Base-by-base conservation (phyloP, 2,888 invertebrate genomes). In the Leucophenga maculata region DNA sequence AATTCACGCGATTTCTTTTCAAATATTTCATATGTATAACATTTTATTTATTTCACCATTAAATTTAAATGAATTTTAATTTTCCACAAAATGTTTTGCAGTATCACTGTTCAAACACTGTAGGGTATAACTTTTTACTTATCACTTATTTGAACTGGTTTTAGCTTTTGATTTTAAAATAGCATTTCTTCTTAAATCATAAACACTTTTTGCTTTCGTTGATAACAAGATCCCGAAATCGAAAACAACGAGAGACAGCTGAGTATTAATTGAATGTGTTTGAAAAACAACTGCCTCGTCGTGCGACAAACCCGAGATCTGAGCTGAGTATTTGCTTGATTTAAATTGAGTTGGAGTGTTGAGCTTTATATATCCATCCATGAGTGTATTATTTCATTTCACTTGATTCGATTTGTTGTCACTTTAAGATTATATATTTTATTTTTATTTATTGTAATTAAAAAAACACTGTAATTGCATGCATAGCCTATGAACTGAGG, bases 271-370 rank as follows among this genome's bases (percentile, higher is more conserved):
- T 68, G 69, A 59, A 64, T 69, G 26, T 55, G n/a, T 60, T 66
- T 55, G 2, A 72, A 75, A 75, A 85, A 83, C 87, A 87, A 85
- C 82, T 87, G 86, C 78, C 86, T 84, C 83, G 77, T 83, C 87
- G 86, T 85, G 86, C 85, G 83, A 87, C 85, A 86, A 87, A 86
- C 87, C 86, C 86, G 85, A 87, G 87, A 88, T 88, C 88, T 86
- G 82, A 84, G 62, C 26, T 46, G 9, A 26, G 3, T 1, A 8
- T 39, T 39, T 39, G 3, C 4, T 39, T 39, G 9, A 8, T 39
- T 11, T 39, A 11, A 11, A 11, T 39, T 39, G 11, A 11, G 39
- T 39, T 39, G 39, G 8, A 9, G 11, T 6, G 39, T 39, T 39
- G 39, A 39, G 39, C 8, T 39, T 2, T 26, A 4, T 26, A 26